Evolutionary conservation across 1,140 invertebrate species (phyloP).

Genomic region (Listronotus oregonensis): DNA sequence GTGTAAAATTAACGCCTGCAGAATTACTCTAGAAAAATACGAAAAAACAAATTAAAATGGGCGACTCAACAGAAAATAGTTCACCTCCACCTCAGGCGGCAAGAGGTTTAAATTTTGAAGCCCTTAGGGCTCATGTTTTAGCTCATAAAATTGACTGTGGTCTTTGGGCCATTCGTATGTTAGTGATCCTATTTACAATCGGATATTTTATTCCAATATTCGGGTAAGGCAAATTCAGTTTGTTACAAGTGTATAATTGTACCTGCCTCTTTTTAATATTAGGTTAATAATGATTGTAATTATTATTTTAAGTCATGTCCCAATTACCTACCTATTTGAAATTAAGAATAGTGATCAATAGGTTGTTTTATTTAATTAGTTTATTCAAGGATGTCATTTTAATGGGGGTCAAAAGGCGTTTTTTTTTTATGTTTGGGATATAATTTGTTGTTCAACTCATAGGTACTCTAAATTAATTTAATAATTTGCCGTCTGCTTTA

Average conservation of each 20-base stretch:
- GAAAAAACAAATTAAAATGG: not conserved
- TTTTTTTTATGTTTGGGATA: not conserved
- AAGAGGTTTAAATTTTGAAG: constrained; percentile 57
- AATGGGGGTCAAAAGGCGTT: constrained; percentile 5
- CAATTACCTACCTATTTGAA: not conserved
- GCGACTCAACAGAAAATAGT: not conserved
- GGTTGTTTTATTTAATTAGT: not conserved
- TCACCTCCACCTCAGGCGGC: constrained; percentile 19
- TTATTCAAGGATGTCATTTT: constrained; percentile 16
- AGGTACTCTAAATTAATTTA: too few relatives aligned
- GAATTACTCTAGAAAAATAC: too few relatives aligned
- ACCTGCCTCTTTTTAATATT: not conserved
- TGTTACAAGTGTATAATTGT: not conserved
- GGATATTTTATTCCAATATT: constrained; percentile 87
- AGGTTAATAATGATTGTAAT: not conserved
- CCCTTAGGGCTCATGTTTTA: constrained; percentile 72
- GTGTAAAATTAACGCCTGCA: too few relatives aligned
- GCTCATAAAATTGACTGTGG: constrained; percentile 84
- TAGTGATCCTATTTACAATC: constrained; percentile 81
- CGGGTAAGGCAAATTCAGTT: constrained; percentile 69
- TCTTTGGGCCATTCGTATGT: constrained; percentile 80
- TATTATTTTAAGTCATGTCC: not conserved
- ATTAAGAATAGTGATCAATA: too few relatives aligned
- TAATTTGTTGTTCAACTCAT: too few relatives aligned
- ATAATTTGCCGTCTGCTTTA: too few relatives aligned